Evolutionary conservation across 1,140 invertebrate genomes (phyloP).

Genomic region (Zophobas morio): DNA sequence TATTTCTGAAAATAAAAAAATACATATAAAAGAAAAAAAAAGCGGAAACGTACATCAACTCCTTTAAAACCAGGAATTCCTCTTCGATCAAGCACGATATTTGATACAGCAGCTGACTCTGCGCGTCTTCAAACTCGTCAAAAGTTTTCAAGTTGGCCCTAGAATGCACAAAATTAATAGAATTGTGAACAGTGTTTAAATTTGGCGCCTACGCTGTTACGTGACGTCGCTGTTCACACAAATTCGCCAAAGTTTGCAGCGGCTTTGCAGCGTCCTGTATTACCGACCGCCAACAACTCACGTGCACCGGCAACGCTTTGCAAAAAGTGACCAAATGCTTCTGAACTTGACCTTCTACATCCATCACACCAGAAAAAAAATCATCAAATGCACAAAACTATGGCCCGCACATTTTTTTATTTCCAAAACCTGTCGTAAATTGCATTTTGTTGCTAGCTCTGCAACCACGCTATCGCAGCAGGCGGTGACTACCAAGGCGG

Average conservation of each 20-base stretch:
- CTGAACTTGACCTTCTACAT: constrained; percentile 50
- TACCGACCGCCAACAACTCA: constrained; percentile 55
- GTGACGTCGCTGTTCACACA: constrained; percentile 55
- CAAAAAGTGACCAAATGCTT: constrained; percentile 57
- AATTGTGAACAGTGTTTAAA: constrained; percentile 34
- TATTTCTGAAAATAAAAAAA: constrained; percentile 49
- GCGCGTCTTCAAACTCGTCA: constrained; percentile 56
- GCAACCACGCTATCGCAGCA: background rate
- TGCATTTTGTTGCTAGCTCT: background rate
- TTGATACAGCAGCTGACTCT: constrained; percentile 50
- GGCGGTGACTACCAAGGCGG: background rate
- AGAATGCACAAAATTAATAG: constrained; percentile 19
- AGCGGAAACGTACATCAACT: constrained; percentile 49
- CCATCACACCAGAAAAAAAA: background rate
- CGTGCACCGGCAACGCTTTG: constrained; percentile 51
- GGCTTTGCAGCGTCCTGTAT: constrained; percentile 53
- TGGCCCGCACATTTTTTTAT: background rate
- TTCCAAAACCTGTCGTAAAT: background rate
- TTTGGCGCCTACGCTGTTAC: constrained; percentile 54
- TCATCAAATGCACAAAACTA: constrained; percentile 38
- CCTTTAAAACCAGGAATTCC: constrained; percentile 52
- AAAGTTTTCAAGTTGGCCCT: constrained; percentile 54
- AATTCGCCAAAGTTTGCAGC: constrained; percentile 54
- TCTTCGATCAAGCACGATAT: constrained; percentile 52
- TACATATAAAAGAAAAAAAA: background rate